phyloP scores from a whole-genome alignment of 2,888 invertebrate species.

The Drosophila birchii region DNA sequence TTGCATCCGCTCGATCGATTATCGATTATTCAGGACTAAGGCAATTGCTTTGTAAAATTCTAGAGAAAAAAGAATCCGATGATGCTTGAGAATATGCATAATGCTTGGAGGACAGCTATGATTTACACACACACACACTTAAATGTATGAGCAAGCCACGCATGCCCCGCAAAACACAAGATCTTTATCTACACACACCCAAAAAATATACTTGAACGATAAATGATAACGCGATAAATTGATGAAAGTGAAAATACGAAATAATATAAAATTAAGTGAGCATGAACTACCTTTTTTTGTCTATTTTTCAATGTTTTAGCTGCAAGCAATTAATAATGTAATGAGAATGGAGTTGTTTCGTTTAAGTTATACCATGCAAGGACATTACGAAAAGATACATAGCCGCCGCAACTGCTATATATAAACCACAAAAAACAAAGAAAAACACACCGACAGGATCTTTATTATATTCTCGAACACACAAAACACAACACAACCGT shows the following conservation, averaged over 20 bases:
- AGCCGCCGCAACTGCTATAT: slow-evolving; percentile 33
- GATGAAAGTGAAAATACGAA: slow-evolving; percentile 54
- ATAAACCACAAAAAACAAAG: slow-evolving; percentile 40
- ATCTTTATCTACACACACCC: slow-evolving; percentile 21
- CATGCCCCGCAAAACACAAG: slow-evolving; percentile 21
- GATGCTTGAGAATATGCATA: slow-evolving; percentile 35
- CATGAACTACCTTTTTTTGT: slow-evolving; percentile 66
- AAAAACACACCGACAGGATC: slow-evolving; percentile 56
- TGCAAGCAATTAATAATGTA: slow-evolving; percentile 78
- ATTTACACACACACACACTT: neutral
- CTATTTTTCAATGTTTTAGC: slow-evolving; percentile 78
- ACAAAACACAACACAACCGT: slow-evolving; percentile 33
- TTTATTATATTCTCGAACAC: slow-evolving; percentile 30
- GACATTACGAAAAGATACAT: slow-evolving; percentile 49
- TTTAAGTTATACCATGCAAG: slow-evolving; percentile 62
- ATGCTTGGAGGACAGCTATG: slow-evolving; percentile 42
- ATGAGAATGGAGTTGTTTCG: slow-evolving; percentile 56
- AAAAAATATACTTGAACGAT: slow-evolving; percentile 27
- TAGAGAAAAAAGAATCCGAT: slow-evolving; percentile 33
- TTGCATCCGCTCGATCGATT: slow-evolving; percentile 8
- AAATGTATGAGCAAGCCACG: slow-evolving; percentile 37
- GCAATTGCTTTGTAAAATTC: slow-evolving; percentile 71
- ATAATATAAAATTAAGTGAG: slow-evolving; percentile 52
- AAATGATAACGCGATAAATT: slow-evolving; percentile 35
- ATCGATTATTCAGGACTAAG: slow-evolving; percentile 6